Conservation (phyloP, 2,113 vertebrate species). For the Rhineura floridana region DNA sequence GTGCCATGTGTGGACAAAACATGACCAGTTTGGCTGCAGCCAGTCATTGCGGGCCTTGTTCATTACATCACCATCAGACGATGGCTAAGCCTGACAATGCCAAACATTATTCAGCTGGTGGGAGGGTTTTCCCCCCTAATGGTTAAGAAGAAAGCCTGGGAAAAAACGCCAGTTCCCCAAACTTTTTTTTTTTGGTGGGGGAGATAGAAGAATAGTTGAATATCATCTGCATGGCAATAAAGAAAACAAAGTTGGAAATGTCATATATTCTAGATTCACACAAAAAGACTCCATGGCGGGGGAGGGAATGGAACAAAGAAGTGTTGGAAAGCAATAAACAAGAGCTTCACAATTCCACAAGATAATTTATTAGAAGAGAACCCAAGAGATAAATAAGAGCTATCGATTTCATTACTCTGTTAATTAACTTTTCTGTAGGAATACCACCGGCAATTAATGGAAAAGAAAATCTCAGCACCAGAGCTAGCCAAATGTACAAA, state of each 20-base stretch:
- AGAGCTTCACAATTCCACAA: neutral
- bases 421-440: constrained; percentile 10
- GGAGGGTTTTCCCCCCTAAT: constrained; percentile 51
- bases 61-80: constrained; percentile 80
- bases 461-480: neutral
- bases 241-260: constrained; percentile 52
- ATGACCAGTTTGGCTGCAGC: constrained; percentile 80
- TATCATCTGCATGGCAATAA: constrained; percentile 60
- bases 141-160: constrained; percentile 72
- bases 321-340: neutral
- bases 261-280: neutral
- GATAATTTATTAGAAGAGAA: fast-evolving
- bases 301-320: neutral
- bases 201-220: constrained; percentile 63
- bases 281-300: neutral
- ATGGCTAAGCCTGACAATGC: constrained; percentile 63
- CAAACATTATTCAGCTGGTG: constrained; percentile 70
- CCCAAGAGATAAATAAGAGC: neutral
- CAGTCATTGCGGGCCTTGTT: constrained; percentile 72
- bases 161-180: constrained; percentile 65
- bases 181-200: constrained; percentile 45
- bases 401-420: neutral
- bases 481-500: neutral
- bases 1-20: constrained; percentile 75
- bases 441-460: neutral